Evolutionary conservation across 2,888 invertebrate species (phyloP).

Genomic region (Eulithis prunata): DNA sequence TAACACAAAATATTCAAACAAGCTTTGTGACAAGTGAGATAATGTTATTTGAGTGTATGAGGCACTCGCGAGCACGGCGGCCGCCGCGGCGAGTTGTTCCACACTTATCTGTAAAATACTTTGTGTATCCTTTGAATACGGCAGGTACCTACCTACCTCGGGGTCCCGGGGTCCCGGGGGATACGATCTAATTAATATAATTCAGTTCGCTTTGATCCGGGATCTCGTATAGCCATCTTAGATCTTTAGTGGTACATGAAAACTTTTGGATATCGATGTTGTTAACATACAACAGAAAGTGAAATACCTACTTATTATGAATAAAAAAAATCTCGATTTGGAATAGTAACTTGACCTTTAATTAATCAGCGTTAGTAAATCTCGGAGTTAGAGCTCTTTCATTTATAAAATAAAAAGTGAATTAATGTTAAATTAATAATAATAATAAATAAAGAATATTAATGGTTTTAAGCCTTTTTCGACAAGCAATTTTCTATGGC

Average conservation of each 20-base stretch:
- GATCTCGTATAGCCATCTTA: slow-evolving; percentile 43
- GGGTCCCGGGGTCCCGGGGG: slow-evolving; percentile 2
- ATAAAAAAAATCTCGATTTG: too few species aligned
- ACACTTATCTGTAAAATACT: slow-evolving; percentile 31
- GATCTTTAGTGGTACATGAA: slow-evolving; percentile 29
- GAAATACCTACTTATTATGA: too few species aligned
- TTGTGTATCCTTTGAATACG: slow-evolving; percentile 17
- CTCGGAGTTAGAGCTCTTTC: too few species aligned
- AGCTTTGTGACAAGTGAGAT: slow-evolving; percentile 6
- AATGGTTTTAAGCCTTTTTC: too few species aligned
- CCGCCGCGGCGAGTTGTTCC: slow-evolving; percentile 7
- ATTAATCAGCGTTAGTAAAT: too few species aligned
- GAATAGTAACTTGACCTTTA: too few species aligned
- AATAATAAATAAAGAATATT: too few species aligned
- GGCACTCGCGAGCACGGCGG: neutral
- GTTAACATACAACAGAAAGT: too few species aligned
- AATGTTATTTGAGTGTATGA: neutral
- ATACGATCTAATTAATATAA: slow-evolving; percentile 58
- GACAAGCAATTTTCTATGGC: too few species aligned
- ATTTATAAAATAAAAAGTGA: too few species aligned
- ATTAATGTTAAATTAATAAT: too few species aligned
- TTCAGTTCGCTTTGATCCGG: slow-evolving; percentile 56
- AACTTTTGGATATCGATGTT: slow-evolving; percentile 13
- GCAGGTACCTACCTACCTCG: slow-evolving; percentile 16
- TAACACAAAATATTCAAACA: slow-evolving; percentile 2